Base-by-base conservation (phyloP, 2,888 invertebrate genomes). In the Philereme transversata region DNA sequence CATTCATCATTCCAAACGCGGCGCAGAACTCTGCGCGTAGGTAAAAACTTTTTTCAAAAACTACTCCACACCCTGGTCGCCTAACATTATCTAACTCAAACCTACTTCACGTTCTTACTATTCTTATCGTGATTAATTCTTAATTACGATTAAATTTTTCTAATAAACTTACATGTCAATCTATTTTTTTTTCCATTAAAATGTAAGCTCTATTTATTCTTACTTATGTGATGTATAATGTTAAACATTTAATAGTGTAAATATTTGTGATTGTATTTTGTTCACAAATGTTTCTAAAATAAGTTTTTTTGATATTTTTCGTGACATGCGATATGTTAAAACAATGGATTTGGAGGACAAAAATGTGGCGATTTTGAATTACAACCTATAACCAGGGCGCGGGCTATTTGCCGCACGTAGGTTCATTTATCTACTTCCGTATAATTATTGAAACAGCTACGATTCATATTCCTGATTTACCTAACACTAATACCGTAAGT, bases 21-120 rank as follows among this genome's bases (percentile, higher is more conserved):
- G 81, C 85, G 82, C 88, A 82, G 79, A 78, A 80, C 76, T 73
- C 86, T 84, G 88, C 85, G 82, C 86, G 86, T 79, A 81, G 88
- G 87, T 88, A 92, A 91, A 90, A 92, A 90, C 90, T 90, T 86
- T 90, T 86, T 87, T 91, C 90, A 91, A 91, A 92, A 92, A 91
- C 91, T 92, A 92, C 92, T 90, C 90, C 92, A 86, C 92, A 92
- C 92, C 92, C 92, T 92, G 92, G 92, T 92, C 91, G 81, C 92
- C 91, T 92, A 92, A 89, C 87, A 84, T 89, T 90, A 90, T 87
- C 86, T 90, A 90, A 88, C 88, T 87, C 88, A 84, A 90, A 85
- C 87, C 89, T 89, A 89, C 70, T 80, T 87, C 86, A 88, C 85
- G 84, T 81, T 82, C 85, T 87, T 87, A 88, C 73, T 77, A 79